These are phyloP conservation scores for Dendrolimus kikuchii DNA, from an alignment of 1,140 invertebrate genomes.

Conservation along the genomic window DNA sequence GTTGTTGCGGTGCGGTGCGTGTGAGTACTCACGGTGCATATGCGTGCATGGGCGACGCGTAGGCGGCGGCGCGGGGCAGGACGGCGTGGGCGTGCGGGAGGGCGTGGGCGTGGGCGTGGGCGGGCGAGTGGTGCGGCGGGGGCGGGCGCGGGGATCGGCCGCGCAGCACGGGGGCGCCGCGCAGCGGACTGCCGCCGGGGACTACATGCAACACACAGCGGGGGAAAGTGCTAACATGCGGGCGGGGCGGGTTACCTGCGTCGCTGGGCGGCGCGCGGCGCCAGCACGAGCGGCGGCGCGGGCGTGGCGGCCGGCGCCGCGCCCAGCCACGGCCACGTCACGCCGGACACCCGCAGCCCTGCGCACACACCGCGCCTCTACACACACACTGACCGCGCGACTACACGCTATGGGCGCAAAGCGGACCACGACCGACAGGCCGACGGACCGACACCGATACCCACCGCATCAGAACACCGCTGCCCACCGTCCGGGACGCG, in stretches of 20 bases:
- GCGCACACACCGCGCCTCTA: slow-evolving; percentile 62
- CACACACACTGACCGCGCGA: slow-evolving; percentile 24
- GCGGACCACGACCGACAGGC: no score
- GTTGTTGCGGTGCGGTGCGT: slow-evolving; percentile 24
- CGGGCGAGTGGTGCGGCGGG: slow-evolving; percentile 49
- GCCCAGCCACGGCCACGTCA: slow-evolving; percentile 71
- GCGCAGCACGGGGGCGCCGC: slow-evolving; percentile 67
- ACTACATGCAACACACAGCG: slow-evolving; percentile 50
- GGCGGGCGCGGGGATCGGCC: slow-evolving; percentile 66
- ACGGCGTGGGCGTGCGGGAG: slow-evolving; percentile 66
- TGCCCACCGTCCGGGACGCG: slow-evolving; percentile 1
- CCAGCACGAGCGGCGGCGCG: slow-evolving; percentile 69
- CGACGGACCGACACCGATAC: no score
- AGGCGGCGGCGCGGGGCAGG: slow-evolving; percentile 51
- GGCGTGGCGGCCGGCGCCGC: slow-evolving; percentile 70
- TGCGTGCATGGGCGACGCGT: slow-evolving; percentile 75
- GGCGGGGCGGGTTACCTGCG: slow-evolving; percentile 59
- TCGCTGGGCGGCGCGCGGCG: slow-evolving; percentile 69
- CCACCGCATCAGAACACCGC: no score
- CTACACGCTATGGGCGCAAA: no score
- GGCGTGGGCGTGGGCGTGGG: slow-evolving; percentile 64
- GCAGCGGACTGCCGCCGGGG: slow-evolving; percentile 1
- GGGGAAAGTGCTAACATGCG: slow-evolving; percentile 42
- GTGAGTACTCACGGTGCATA: slow-evolving; percentile 80
- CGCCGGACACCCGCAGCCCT: slow-evolving; percentile 76